A percentile compares a stretch with the other conserved stretches of the same genome.
phyloP scores from a whole-genome alignment of 2,113 vertebrate species.

The Nyctibius bracteatus region DNA sequence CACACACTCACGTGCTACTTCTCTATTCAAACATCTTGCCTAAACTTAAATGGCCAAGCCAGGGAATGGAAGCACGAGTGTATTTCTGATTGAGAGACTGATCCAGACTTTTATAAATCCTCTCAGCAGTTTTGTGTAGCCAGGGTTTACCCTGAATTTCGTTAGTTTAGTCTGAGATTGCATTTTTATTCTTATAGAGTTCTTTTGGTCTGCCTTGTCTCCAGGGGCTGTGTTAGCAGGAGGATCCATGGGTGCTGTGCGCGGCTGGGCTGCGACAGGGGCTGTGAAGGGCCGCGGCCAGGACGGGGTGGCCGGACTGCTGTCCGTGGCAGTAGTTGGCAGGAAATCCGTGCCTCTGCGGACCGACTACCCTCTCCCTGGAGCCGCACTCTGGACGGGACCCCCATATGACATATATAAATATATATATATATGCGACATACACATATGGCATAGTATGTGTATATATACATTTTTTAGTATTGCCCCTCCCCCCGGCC shows the following conservation, averaged over 20 bases:
- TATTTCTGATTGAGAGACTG: background rate
- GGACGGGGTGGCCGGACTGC: background rate
- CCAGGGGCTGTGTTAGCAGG: background rate
- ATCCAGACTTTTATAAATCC: background rate
- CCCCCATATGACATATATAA: background rate
- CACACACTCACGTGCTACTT: background rate
- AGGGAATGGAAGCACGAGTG: background rate
- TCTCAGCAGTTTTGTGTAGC: background rate
- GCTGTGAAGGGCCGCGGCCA: background rate
- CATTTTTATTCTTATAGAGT: background rate
- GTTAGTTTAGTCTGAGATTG: background rate
- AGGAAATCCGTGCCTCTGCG: background rate
- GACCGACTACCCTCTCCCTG: background rate
- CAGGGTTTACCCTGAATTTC: background rate
- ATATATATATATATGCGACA: background rate
- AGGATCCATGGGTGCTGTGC: background rate
- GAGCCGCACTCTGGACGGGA: background rate
- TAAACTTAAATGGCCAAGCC: background rate
- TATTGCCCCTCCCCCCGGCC: background rate
- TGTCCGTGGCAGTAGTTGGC: background rate
- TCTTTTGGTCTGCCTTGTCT: constrained; percentile 36
- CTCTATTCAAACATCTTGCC: background rate
- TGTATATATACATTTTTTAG: background rate
- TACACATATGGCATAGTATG: background rate
- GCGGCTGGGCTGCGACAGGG: background rate